phyloP scores from a whole-genome alignment of 2,113 vertebrate species.

The Anarhynchus alexandrinus region DNA sequence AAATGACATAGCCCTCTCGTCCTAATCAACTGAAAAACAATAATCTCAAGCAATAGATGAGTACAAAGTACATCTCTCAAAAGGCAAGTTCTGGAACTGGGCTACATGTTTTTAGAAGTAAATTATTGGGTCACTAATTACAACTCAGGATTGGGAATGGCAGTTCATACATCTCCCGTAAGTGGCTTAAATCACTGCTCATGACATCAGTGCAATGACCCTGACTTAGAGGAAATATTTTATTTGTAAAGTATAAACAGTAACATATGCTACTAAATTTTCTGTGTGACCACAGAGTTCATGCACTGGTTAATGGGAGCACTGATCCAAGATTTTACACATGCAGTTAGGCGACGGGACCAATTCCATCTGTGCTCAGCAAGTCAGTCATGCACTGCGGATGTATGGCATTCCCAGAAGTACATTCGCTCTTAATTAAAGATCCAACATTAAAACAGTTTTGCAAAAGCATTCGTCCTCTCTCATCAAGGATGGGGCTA shows the following conservation, averaged over 20 bases:
- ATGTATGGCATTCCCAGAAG: neutral
- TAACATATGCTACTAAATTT: neutral
- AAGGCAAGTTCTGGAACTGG: no score
- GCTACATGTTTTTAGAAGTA: no score
- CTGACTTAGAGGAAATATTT: neutral
- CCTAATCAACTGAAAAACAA: no score
- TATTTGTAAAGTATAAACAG: neutral
- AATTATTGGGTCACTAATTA: no score
- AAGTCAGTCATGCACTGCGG: neutral
- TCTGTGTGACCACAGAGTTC: neutral
- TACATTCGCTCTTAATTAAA: neutral
- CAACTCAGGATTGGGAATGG: neutral
- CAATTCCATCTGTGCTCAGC: neutral
- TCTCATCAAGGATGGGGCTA: neutral
- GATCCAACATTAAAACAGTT: neutral
- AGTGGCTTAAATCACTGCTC: neutral
- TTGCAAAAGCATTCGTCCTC: neutral
- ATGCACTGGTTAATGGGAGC: neutral
- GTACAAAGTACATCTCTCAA: no score
- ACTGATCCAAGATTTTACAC: neutral
- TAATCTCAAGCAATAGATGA: no score
- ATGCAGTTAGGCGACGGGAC: neutral
- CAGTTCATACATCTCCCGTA: neutral
- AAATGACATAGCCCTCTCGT: no score
- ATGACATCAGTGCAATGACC: neutral